Evolutionary conservation across 2,113 vertebrate genomes (phyloP), one percentile per base, ranked within the genome.

Genomic region (Burhinus bistriatus): DNA sequence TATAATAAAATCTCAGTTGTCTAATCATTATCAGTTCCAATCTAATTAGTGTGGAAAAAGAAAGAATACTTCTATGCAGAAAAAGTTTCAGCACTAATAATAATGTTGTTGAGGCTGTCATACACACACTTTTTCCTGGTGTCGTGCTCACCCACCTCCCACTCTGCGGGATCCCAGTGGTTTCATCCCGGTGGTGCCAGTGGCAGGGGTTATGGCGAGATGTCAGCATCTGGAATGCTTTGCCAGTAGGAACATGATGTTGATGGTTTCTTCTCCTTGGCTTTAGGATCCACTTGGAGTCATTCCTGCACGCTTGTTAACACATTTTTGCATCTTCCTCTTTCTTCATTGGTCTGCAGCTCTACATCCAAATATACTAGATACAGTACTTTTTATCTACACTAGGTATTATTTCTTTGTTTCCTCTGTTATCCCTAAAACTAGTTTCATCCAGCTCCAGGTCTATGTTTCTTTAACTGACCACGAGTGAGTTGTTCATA

Each of bases 111-210:
- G 9, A 71, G 11, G 29, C 15, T 68, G 34, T 32, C 9, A 17
- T 10, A 6, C 6, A 14, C 30, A n/a, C 4, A 21, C 0, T 1
- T 54, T 91, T 78, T 13, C 9, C 8, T 23, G 4, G 4, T 59
- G 23, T 44, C 38, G 2, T 2, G 8, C 2, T 30, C 9, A 34
- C n/a, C 17, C 16, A 26, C 5, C 11, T 54, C 6, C 15, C 5
- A 5, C 9, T 45, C 38, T 3, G 1, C 19, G 36, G 42, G 6
- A 4, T 45, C 42, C 7, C 4, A 22, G 3, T 8, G 11, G 2
- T 44, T 70, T 70, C 36, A 13, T n/a, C 29, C 36, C 13, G 11
- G 5, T 6, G 8, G 19, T 51, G 13, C 7, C 3, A 3, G 23
- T 21, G 19, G 12, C 9, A 14, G 5, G 26, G 5, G 2, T 58